Conservation (phyloP, 2,888 invertebrate genomes). For the Drosophila hamatofila region DNA sequence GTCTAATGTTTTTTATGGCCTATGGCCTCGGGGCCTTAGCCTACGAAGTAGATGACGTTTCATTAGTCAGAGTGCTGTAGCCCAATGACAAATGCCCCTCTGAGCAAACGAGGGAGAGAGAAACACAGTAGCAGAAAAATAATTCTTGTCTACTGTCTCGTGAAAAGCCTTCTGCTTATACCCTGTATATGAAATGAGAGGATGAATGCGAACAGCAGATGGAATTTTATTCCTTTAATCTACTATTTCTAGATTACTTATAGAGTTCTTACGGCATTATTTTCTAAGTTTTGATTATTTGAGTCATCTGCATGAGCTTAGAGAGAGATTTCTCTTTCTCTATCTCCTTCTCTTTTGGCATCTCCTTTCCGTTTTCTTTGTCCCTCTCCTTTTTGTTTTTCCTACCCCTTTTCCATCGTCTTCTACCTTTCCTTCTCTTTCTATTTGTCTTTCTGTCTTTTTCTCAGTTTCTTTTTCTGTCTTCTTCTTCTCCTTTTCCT, state of each 20-base stretch:
- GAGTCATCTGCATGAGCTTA: too few species aligned
- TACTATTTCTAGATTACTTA: too few species aligned
- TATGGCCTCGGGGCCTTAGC: constrained; percentile 37
- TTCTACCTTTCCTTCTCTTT: not conserved
- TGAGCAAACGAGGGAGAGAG: constrained; percentile 8
- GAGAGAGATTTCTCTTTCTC: not conserved
- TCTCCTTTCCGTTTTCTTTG: not conserved
- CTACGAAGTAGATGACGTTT: constrained; percentile 52
- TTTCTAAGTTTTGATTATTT: too few species aligned
- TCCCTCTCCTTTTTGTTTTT: not conserved
- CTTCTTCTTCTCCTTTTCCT: too few species aligned
- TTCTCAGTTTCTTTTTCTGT: too few species aligned
- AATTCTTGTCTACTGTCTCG: constrained; percentile 29
- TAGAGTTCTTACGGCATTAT: too few species aligned
- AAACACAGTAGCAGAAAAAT: constrained; percentile 24
- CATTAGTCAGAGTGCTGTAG: constrained; percentile 71
- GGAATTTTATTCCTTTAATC: too few species aligned
- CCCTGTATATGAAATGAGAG: not conserved
- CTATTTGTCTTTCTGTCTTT: not conserved
- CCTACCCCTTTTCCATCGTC: too few species aligned
- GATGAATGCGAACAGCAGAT: not conserved
- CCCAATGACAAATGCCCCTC: constrained; percentile 69
- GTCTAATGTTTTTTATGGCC: constrained; percentile 67
- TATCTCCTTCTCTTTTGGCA: not conserved
- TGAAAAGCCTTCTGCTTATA: constrained; percentile 25